phyloP scores from a whole-genome alignment of 2,888 invertebrate species.

The Leucophenga montana region DNA sequence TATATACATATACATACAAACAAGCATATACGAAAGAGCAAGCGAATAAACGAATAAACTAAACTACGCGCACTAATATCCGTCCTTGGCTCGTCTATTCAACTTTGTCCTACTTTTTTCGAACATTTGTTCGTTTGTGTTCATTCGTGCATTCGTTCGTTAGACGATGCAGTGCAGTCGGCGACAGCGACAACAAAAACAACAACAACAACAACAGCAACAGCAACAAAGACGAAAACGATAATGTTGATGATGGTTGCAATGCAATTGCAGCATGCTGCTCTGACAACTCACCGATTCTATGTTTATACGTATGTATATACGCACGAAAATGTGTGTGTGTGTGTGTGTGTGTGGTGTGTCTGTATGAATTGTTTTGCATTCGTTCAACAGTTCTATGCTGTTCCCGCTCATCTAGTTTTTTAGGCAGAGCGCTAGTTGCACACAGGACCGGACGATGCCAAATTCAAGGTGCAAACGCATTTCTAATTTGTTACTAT shows the following conservation, averaged over 20 bases:
- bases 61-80: constrained; percentile 71
- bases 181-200: constrained; percentile 33
- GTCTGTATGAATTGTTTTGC: constrained; percentile 54
- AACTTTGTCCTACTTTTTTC: constrained; percentile 74
- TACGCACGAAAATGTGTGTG: constrained; percentile 53
- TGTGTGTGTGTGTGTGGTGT: constrained; percentile 40
- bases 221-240: not conserved
- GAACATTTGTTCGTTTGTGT: constrained; percentile 54
- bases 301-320: too few species aligned
- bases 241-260: constrained; percentile 32
- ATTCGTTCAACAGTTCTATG: not conserved
- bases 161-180: constrained; percentile 43
- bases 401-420: too few species aligned
- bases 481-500: too few species aligned
- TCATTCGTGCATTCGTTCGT: constrained; percentile 53
- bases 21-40: constrained; percentile 8
- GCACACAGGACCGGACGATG: too few species aligned
- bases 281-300: constrained; percentile 35
- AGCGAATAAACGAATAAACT: constrained; percentile 10
- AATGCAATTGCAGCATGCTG: constrained; percentile 19
- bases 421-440: too few species aligned
- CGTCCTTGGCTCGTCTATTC: constrained; percentile 75
- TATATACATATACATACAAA: not conserved
- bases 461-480: too few species aligned
- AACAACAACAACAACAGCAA: not conserved